Evolutionary conservation across 2,888 invertebrate genomes (phyloP).

Genomic region (Auanema freiburgensis): DNA sequence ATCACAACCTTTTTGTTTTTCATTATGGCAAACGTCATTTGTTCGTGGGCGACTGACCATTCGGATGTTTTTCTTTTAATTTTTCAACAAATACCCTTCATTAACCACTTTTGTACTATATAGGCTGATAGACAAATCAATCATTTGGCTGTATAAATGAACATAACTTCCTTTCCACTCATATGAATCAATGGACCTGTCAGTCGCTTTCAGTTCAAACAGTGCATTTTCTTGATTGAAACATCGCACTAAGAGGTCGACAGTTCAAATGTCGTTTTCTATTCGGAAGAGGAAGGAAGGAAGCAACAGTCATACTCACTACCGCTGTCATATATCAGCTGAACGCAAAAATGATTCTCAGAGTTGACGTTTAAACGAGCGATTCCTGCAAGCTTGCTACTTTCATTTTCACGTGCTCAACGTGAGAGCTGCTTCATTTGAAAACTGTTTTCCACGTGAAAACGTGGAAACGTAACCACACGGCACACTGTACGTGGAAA

Average conservation of each 20-base stretch:
- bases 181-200: not conserved
- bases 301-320: too few species aligned
- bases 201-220: not conserved
- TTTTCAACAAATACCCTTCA: not conserved
- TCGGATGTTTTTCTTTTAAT: not conserved
- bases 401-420: not conserved
- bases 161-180: not conserved
- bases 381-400: not conserved
- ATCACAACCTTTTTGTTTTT: slow-evolving; percentile 1
- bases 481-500: too few species aligned
- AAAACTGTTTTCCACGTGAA: not conserved
- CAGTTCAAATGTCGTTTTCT: not conserved
- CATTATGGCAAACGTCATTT: not conserved
- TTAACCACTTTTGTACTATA: not conserved
- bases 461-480: not conserved
- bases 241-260: too few species aligned
- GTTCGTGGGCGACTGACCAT: slow-evolving; percentile 1
- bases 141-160: not conserved
- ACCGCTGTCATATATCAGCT: too few species aligned
- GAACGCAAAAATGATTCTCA: too few species aligned
- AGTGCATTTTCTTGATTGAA: too few species aligned
- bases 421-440: not conserved
- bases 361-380: too few species aligned
- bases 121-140: not conserved
- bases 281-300: not conserved